Conservation (phyloP, 2,797 vertebrate species). For the Aphelocoma californica region DNA sequence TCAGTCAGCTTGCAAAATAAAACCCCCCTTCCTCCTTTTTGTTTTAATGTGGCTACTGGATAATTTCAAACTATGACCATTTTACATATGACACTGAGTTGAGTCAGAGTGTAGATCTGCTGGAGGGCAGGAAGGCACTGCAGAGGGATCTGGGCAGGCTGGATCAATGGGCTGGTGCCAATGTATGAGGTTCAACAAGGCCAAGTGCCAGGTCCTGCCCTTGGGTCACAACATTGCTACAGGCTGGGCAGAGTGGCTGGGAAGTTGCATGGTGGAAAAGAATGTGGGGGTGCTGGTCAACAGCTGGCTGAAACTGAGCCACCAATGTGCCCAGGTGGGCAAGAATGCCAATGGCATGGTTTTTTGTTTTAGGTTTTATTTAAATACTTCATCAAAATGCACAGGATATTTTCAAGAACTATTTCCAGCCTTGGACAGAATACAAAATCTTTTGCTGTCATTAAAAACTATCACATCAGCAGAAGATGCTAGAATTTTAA, state of each 20-base stretch:
- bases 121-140: background rate
- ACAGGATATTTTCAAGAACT: background rate
- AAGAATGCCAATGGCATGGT: background rate
- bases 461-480: background rate
- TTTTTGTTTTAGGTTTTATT: background rate
- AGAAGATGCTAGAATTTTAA: background rate
- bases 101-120: background rate
- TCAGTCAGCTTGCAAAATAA: background rate
- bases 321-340: background rate
- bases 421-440: background rate
- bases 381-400: background rate
- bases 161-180: background rate
- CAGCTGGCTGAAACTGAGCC: background rate
- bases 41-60: background rate
- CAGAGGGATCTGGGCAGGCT: background rate
- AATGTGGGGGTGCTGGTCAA: background rate
- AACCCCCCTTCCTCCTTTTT: background rate
- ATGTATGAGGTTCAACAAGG: background rate
- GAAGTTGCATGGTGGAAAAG: background rate
- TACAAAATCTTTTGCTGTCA: background rate
- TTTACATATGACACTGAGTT: background rate
- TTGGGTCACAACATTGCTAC: background rate
- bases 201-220: background rate
- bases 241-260: background rate
- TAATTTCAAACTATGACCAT: background rate